Conservation (phyloP, 2,797 vertebrate species). For the Neostethus bicornis region DNA sequence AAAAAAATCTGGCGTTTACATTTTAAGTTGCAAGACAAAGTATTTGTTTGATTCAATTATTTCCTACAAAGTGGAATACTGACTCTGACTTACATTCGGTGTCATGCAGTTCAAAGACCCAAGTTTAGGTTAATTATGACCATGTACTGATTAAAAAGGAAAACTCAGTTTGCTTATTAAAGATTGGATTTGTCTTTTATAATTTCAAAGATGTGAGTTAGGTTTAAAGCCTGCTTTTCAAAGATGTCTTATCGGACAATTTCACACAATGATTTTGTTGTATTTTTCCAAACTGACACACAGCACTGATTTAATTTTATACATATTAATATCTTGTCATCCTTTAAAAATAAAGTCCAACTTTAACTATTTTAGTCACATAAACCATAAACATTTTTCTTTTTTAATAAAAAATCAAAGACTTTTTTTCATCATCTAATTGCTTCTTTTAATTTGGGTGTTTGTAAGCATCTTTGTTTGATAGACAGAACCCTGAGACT, state of each 20-base stretch:
- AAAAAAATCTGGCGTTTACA: constrained; percentile 2
- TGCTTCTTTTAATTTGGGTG: background rate
- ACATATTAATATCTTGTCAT: background rate
- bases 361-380: constrained; percentile 1
- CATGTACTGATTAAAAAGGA: constrained; percentile 24
- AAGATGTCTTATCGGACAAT: constrained; percentile 6
- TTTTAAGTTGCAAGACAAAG: constrained; percentile 11
- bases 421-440: background rate
- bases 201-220: constrained; percentile 28
- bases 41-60: constrained; percentile 5
- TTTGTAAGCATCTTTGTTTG: constrained; percentile 1
- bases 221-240: constrained; percentile 5
- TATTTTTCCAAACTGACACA: constrained; percentile 1
- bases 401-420: background rate
- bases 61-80: constrained; percentile 27
- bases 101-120: constrained; percentile 44
- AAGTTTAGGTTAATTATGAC: constrained; percentile 18
- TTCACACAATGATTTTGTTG: constrained; percentile 1
- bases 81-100: constrained; percentile 38
- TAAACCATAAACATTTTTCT: background rate
- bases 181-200: background rate
- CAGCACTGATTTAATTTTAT: background rate
- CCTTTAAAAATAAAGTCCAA: background rate
- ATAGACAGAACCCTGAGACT: constrained; percentile 7
- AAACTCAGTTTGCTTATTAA: constrained; percentile 11